Evolutionary conservation across 2,888 invertebrate species (phyloP), one percentile per base, ranked within the genome.

Genomic region (Ptychoptera contaminata): DNA sequence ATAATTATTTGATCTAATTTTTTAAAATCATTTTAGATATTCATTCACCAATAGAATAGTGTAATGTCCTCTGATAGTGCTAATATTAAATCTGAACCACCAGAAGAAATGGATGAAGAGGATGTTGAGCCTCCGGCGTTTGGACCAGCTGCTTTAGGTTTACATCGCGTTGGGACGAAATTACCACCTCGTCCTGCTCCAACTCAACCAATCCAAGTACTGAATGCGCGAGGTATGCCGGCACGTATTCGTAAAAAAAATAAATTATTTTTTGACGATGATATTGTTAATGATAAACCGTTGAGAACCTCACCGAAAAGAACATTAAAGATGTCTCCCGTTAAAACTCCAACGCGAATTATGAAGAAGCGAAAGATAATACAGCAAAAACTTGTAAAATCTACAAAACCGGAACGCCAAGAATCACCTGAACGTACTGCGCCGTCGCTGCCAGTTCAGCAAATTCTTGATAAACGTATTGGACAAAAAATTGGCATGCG

Each of bases 401-500:
- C 55, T 12, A 60, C 56, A 41, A 59, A 55, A 46, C 52, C 48
- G 42, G 51, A 44, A 32, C 42, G 37, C 6, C 23, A 49, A 46
- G 48, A 48, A 11, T 35, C 31, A 12, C n/a, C 14, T 5, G n/a
- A 32, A 11, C 9, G 6, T 32, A 2, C 32, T 32, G 9, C 8
- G 32, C n/a, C n/a, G n/a, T 7, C 9, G 4, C 8, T 32, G n/a
- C n/a, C 32, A 9, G 6, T 16, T 2, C 15, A 15, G 6, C 31
- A 40, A 40, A 32, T 40, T 30, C 8, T 40, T 14, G 91, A 92
- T 61, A 77, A 85, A 48, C 84, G 82, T 60, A 77, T 84, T 52
- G 91, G 92, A 0, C 92, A 94, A 57, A 77, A 83, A 55, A 87
- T 93, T 54, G 93, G 93, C 2, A 76, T 88, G 68, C 72, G 91